Percentiles rank a stretch among this genome's conserved stretches.
Evolutionary conservation across 2,797 vertebrate species (phyloP).

Genomic region (Lemur catta): DNA sequence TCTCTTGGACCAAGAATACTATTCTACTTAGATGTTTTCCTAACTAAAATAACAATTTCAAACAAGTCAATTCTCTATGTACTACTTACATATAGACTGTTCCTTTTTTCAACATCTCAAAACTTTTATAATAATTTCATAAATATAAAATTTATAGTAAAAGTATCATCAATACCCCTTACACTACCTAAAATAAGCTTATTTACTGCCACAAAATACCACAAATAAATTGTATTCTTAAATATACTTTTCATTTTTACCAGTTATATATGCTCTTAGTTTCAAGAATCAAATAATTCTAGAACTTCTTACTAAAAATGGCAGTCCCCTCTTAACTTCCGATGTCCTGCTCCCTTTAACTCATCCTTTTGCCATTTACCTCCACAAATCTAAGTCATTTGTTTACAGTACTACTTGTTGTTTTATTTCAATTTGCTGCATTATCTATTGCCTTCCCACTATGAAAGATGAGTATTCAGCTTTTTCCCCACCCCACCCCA

Average conservation of each 20-base stretch:
- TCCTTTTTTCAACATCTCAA: not conserved
- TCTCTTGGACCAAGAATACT: not conserved
- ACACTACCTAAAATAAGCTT: constrained; percentile 5
- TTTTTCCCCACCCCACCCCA: not conserved
- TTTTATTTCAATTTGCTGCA: not conserved
- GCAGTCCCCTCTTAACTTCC: not conserved
- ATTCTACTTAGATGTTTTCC: not conserved
- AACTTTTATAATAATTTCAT: constrained; percentile 20
- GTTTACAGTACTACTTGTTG: not conserved
- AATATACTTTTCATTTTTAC: not conserved
- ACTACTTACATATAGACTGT: not conserved
- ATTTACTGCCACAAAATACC: not conserved
- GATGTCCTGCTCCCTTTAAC: not conserved
- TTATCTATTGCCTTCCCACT: not conserved
- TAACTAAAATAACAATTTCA: not conserved
- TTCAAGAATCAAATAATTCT: not conserved
- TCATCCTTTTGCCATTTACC: not conserved
- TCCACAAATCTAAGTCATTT: not conserved
- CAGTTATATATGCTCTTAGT: not conserved
- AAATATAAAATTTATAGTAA: not conserved
- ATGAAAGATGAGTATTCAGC: not conserved
- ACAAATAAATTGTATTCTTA: not conserved
- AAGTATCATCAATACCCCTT: not conserved
- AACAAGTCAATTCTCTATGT: not conserved
- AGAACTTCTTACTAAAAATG: not conserved